phyloP scores from a whole-genome alignment of 2,888 invertebrate genomes.

The Leucophenga maculata region DNA sequence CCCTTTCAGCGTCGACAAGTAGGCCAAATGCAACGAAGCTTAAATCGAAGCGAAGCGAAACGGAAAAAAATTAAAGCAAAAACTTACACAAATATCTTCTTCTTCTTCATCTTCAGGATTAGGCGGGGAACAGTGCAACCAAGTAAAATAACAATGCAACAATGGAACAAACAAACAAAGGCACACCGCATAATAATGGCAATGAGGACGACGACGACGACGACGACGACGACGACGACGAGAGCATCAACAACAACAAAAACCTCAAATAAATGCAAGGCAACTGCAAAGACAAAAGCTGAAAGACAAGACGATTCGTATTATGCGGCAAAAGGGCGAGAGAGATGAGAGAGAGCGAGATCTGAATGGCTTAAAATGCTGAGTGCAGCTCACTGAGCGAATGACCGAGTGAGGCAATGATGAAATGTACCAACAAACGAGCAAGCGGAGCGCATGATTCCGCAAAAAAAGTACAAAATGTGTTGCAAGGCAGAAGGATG shows the following conservation, averaged over 20 bases:
- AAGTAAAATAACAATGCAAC: no score
- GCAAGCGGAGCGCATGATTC: neutral
- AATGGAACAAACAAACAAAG: neutral
- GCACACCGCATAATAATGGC: neutral
- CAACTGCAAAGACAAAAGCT: no score
- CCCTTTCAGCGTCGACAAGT: no score
- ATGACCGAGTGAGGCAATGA: neutral
- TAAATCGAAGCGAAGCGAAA: neutral
- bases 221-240: neutral
- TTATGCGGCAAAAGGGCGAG: constrained; percentile 4
- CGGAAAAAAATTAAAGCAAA: neutral
- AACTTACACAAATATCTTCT: neutral
- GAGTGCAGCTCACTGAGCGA: neutral
- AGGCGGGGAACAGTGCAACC: neutral
- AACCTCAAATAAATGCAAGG: neutral
- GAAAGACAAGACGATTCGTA: neutral
- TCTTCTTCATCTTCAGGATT: no score
- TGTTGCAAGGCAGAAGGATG: neutral
- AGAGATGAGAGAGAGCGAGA: neutral
- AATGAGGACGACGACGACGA: neutral
- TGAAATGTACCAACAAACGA: neutral
- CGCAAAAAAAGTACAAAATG: no score
- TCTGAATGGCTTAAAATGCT: neutral
- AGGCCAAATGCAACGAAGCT: no score
- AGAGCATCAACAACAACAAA: neutral